phyloP scores from a whole-genome alignment of 2,888 invertebrate genomes.

The Acanthosepion pharaonis region DNA sequence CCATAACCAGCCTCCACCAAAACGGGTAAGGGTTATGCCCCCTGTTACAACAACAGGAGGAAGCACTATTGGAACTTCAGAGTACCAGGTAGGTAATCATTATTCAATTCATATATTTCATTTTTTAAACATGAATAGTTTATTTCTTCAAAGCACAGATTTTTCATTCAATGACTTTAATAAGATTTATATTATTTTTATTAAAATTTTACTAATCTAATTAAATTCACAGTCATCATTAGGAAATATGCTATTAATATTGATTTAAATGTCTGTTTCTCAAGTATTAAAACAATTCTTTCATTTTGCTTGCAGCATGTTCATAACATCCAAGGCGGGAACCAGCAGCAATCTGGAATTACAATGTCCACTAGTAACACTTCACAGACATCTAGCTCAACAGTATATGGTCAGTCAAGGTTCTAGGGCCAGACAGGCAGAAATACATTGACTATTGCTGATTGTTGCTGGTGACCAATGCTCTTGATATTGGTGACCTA shows the following conservation, averaged over 20 bases:
- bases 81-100: constrained; percentile 64
- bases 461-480: neutral
- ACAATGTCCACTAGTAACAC: constrained; percentile 62
- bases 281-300: neutral
- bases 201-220: too few relatives aligned
- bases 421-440: constrained; percentile 50
- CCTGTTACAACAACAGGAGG: constrained; percentile 66
- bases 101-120: neutral
- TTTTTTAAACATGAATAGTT: neutral
- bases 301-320: constrained; percentile 62
- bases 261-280: neutral
- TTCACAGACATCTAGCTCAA: constrained; percentile 61
- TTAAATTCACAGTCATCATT: neutral
- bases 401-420: constrained; percentile 57
- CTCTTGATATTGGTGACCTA: neutral
- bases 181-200: too few relatives aligned
- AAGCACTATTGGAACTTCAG: constrained; percentile 66
- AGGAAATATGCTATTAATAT: neutral
- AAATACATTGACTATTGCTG: constrained; percentile 33
- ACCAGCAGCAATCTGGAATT: constrained; percentile 63
- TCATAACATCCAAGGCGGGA: constrained; percentile 66
- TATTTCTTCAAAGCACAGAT: neutral
- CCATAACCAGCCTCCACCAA: constrained; percentile 72
- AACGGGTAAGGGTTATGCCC: constrained; percentile 70
- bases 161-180: too few relatives aligned